Evolutionary conservation across 2,797 vertebrate species (phyloP), one percentile per base, ranked within the genome.

Genomic region (Rhynchotus rufescens): DNA sequence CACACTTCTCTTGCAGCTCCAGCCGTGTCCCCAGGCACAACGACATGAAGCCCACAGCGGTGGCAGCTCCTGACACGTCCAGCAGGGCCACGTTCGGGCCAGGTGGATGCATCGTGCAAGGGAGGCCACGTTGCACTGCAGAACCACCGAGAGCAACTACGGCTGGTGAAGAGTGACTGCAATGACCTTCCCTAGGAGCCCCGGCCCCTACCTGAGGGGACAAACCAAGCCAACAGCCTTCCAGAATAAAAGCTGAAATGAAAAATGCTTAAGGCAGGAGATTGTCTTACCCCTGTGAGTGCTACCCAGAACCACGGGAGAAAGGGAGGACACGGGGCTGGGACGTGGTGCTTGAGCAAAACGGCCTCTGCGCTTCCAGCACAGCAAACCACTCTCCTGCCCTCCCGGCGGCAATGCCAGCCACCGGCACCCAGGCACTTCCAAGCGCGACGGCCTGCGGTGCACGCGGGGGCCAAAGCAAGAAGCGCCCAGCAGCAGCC

Each of bases 171-270:
- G 91, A 93, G 89, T 80, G 56, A 90, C 80, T 5, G 1, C 4
- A 71, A 69, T 80, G 88, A 88, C 85, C 82, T 89, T 93, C 76
- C 80, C 86, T 56, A 92, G 80, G 81, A 94, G 80, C 75, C 92
- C 56, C 60, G 56, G 78, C 23, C 62, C 82, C 85, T 85, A 89
- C 36, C 72, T 61, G 72, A 77, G 66, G 84, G 86, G 75, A 72
- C 49, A 82, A 88, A 92, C 45, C 75, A 80, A 72, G 42, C 57
- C 0, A 0, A 74, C 62, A 0, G 12, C 59, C 30, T 95, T 80
- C 73, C 59, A 81, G 52, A 87, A 92, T n/a, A 68, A 83, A 84
- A 93, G 52, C 1, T 4, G 10, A 72, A 72, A 62, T 51, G 22
- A 2, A 49, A 15, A 5, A 22, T 1, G 69, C 52, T 79, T 88